Base-by-base conservation (phyloP, 2,113 vertebrate genomes). In the Grallaria varia region DNA sequence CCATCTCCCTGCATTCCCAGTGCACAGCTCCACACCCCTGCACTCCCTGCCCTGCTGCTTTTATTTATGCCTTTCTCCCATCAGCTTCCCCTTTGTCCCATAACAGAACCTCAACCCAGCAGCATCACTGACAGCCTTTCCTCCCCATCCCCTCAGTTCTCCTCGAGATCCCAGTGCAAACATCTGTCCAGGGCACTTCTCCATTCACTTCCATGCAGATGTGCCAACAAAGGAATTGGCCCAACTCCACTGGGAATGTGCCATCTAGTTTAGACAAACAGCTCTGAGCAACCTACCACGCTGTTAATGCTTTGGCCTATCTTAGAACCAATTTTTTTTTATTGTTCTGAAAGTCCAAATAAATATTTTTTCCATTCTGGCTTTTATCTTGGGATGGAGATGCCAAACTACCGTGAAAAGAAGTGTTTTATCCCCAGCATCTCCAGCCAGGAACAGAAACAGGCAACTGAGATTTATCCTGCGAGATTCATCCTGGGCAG, bases 351-450 rank as follows among this genome's bases (percentile, higher is more conserved):
- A 89, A 78, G 12, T 68, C 62, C 58, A 93, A 91, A 91, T 79
- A 87, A 94, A 58, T 84, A 20, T 60, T 79, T 91, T 89, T 90
- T 52, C 64, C 69, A 28, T 79, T 87, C 62, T 87, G 74, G 35
- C 82, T 81, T 87, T 82, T 49, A 33, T 58, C 45, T 78, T 35
- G 83, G 44, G 44, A 28, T 27, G 37, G 53, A 95, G 52, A 49
- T 93, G 90, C 76, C 87, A 95, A 80, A 71, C 64, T 91, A 62
- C 87, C 49, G 31, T 25, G 68, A 84, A 75, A 69, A 82, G 87
- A 52, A 91, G 66, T 0, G 0, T 72, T 84, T 69, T 33, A 85
- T 40, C 62, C 81, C 58, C 58, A 27, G 14, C 6, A 40, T 68
- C 72, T 49, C 62, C 67, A 87, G 53, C 66, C 82, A 96, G 78